Base-by-base conservation (phyloP, 2,113 vertebrate species). In the Desmodus rotundus region DNA sequence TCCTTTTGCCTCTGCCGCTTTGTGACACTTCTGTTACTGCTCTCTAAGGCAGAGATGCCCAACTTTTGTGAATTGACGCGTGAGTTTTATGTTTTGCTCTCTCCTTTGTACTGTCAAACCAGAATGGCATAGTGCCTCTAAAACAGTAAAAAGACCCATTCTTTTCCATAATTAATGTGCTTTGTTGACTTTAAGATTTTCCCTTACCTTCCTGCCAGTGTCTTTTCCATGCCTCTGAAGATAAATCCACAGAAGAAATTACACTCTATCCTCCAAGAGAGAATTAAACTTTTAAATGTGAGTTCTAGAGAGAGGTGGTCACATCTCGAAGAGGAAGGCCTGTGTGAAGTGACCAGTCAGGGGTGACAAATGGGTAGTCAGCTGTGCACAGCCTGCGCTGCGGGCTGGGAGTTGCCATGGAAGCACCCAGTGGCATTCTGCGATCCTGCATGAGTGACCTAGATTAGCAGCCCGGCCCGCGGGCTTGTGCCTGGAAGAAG, bases 311-410 rank as follows among this genome's bases (percentile, higher is more conserved):
- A 63, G 58, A 93, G 28, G 28, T 11, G 0, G 0, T 84, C 70
- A 67, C 45, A 43, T 0, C 92, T 36, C 17, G 83, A 33, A 41
- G 50, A 86, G 87, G 56, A 72, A 92, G 58, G 31, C 4, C 0
- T 3, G 73, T 92, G 63, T 65, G 38, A 54, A 92, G 70, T 77
- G 91, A 89, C 80, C 88, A 94, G 78, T 97, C 3, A 52, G 41
- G 95, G 95, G 91, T 94, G 95, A 91, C 93, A 50, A 89, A 82
- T 22, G 43, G 85, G 10, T 41, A n/a, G 93, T 93, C 70, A 78
- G 88, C 97, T 95, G 87, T 95, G 80, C 91, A 78, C 16, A 52
- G 89, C 70, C 47, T 70, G 95, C 74, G 54, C 89, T 2, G 20
- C 3, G 38, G 92, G 89, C 88, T 2, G 1, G 2, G 78, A 12